Base-by-base conservation (phyloP, 2,888 invertebrate genomes). In the Drosophila rubida region DNA sequence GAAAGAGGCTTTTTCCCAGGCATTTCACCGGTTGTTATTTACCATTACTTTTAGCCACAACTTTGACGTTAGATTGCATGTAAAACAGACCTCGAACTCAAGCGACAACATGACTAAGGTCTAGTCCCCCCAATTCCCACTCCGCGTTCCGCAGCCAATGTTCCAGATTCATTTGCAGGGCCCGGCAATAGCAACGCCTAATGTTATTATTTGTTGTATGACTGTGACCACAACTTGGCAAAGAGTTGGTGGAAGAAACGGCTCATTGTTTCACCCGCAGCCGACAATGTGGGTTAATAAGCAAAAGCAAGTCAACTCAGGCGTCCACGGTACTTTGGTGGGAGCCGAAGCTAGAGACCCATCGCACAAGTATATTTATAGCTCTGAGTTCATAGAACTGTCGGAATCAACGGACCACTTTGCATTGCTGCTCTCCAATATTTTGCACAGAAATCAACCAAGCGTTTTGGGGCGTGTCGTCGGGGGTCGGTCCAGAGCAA, bases 221-320 rank as follows among this genome's bases (percentile, higher is more conserved):
- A 46, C 48, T 57, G 64, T 70, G 59, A 44, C 69, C 55, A 39
- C 57, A 55, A 62, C 13, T 65, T 49, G 58, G 49, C 50, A 42
- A 65, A 49, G 61, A 70, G 59, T 66, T 59, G 71, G 44, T 19
- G 13, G 13, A 53, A 32, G 19, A 42, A 75, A 65, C 65, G 53
- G 57, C 45, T 14, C 42, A 53, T 62, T 60, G 59, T 76, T 66
- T 70, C 75, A 66, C 77, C 67, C 77, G 77, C 74, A 64, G 25
- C 14, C 39, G 37, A 30, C 64, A 83, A 83, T 71, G 80, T 83
- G 80, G 87, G 80, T 80, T 81, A 81, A 80, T 86, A 86, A 78
- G 74, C 68, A 66, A 63, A 61, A 39, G 37, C 53, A 51, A 61
- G 32, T 51, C 46, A 68, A 58, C 25, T 44, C n/a, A 14, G 7